Base-by-base conservation (phyloP, 2,113 vertebrate genomes). In the Perca schrenkii region DNA sequence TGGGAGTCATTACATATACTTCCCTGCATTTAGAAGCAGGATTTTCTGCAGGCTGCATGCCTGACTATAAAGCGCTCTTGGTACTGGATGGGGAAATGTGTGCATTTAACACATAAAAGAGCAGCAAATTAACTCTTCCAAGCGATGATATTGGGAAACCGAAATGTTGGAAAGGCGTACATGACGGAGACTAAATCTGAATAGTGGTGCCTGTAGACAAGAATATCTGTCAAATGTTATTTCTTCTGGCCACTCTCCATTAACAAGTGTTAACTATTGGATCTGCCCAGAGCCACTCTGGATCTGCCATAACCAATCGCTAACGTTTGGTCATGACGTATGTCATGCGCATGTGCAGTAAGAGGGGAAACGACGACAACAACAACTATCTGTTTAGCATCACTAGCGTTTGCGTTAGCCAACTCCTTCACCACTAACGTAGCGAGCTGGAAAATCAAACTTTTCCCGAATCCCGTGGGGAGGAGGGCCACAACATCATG, bases 1-100 rank as follows among this genome's bases (percentile, higher is more conserved):
- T 87, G 49, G 79, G 84, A 86, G 87, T 80, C 15, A 1, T n/a
- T 34, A 15, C 53, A 8, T 67, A 28, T 61, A 66, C 15, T 47
- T 72, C 14, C 40, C 64, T 79, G 62, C 22, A 66, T 82, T 78
- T 43, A 67, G 64, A 72, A 64, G 8, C 15, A 46, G 43, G 13
- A 47, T 65, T 57, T 6, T 60, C 50, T 73, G 67, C 50, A 66
- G 5, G 47, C 43, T 53, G 60, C 34, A 57, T 5, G 74, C 12
- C 34, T 60, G 53, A 80, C 82, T 87, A 46, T 28, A 54, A 36
- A 82, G 71, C 1, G 5, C 71, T 75, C 22, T 67, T 4, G 49
- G 75, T 69, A 13, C 43, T 60, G 71, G 70, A 47, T 25, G 40
- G 46, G 8, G 21, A 66, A 14, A 61, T 36, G 19, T 40, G 53